These are phyloP conservation scores for Melieria omissa DNA, from an alignment of 2,888 invertebrate species.

Conservation along the genomic window DNA sequence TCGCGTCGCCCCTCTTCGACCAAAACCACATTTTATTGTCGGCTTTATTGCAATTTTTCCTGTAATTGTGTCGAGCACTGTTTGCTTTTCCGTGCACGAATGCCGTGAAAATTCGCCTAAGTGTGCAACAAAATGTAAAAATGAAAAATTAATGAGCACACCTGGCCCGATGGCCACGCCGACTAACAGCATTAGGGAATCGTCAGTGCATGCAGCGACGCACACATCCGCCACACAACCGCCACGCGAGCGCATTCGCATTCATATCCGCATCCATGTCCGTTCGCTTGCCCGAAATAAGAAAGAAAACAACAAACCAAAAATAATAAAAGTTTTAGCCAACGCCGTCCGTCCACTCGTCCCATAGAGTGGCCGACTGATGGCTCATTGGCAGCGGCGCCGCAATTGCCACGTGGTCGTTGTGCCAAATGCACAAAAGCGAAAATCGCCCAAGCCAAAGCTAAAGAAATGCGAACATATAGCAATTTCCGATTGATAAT, in stretches of 20 bases:
- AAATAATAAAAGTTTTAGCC: too few species aligned
- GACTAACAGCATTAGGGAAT: not conserved
- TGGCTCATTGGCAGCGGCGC: too few species aligned
- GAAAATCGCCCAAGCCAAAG: not conserved
- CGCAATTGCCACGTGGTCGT: too few species aligned
- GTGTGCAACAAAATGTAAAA: constrained; percentile 54
- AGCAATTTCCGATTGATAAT: constrained; percentile 58
- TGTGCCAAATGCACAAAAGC: too few species aligned
- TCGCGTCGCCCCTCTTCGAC: too few species aligned
- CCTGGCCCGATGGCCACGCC: not conserved
- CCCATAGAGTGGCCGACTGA: too few species aligned
- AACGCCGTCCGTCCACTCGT: too few species aligned
- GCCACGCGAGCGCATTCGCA: not conserved
- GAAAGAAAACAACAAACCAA: not conserved
- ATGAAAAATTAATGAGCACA: constrained; percentile 56
- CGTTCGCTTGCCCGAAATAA: not conserved
- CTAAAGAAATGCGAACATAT: constrained; percentile 43
- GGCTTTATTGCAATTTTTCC: constrained; percentile 6
- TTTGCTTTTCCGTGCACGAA: constrained; percentile 41
- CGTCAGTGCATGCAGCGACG: not conserved
- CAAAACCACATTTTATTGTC: too few species aligned
- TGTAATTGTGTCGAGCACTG: constrained; percentile 10
- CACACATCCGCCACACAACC: not conserved
- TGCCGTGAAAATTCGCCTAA: constrained; percentile 48
- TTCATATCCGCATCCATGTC: not conserved